A percentile compares a stretch with the other conserved stretches of the same genome.
Evolutionary conservation across 1,140 invertebrate species (phyloP).

Genomic region (Zaprionus ornatus): DNA sequence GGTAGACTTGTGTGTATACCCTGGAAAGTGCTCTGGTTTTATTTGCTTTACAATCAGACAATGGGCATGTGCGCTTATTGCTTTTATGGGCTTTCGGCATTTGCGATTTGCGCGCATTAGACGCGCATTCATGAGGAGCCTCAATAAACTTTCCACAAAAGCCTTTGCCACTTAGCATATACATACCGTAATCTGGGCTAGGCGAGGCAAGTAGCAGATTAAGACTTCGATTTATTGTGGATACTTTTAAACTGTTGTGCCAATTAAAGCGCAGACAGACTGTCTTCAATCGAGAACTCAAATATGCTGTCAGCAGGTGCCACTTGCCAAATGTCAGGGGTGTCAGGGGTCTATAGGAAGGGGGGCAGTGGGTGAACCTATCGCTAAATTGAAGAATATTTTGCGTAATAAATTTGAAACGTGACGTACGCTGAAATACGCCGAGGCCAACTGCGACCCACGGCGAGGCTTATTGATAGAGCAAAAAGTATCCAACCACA

Average conservation of each 20-base stretch:
- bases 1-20: not conserved
- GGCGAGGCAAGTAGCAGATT: not conserved
- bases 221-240: not conserved
- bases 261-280: slow-evolving; percentile 27
- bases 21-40: slow-evolving; percentile 35
- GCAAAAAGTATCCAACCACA: slow-evolving; percentile 43
- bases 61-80: slow-evolving; percentile 47
- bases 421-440: slow-evolving; percentile 58
- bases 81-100: slow-evolving; percentile 28
- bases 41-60: slow-evolving; percentile 66
- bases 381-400: slow-evolving; percentile 69
- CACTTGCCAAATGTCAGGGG: slow-evolving; percentile 26
- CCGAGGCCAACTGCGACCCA: slow-evolving; percentile 52
- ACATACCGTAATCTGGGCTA: not conserved
- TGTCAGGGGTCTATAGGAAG: not conserved
- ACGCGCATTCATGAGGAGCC: not conserved
- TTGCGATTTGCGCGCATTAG: slow-evolving; percentile 42
- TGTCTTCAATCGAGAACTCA: slow-evolving; percentile 22
- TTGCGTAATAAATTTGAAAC: slow-evolving; percentile 77
- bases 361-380: not conserved
- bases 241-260: slow-evolving; percentile 1
- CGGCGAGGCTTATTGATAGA: slow-evolving; percentile 57
- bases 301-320: slow-evolving; percentile 45
- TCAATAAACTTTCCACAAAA: not conserved
- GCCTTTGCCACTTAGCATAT: not conserved